Conservation (phyloP, 2,888 invertebrate species). For the Neocrepidodera transversa region DNA sequence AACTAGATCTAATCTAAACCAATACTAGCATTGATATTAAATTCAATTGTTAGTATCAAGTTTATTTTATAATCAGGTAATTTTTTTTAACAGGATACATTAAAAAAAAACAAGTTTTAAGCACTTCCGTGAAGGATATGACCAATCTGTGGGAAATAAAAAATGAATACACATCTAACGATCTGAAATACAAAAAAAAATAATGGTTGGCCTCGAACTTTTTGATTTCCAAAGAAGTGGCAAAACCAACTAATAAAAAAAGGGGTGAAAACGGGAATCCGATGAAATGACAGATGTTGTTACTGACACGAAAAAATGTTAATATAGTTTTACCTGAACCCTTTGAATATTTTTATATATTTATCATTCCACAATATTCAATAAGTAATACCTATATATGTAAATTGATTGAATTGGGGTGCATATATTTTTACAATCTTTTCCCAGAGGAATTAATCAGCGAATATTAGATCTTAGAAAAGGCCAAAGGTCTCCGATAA, state of each 20-base stretch:
- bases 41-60: background rate
- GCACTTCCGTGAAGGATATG: background rate
- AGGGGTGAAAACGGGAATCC: slow-evolving; percentile 13
- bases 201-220: background rate
- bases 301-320: background rate
- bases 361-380: background rate
- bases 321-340: slow-evolving; percentile 15
- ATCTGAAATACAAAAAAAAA: background rate
- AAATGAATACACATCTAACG: background rate
- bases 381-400: slow-evolving; percentile 12
- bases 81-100: background rate
- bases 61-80: background rate
- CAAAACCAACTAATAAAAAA: background rate
- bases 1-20: too few species aligned
- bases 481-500: slow-evolving; percentile 1
- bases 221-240: background rate
- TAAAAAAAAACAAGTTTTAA: background rate
- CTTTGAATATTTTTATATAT: slow-evolving; percentile 5
- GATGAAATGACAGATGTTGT: slow-evolving; percentile 6
- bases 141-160: background rate
- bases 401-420: slow-evolving; percentile 8
- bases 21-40: too few species aligned
- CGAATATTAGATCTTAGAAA: slow-evolving; percentile 4
- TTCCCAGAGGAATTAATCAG: slow-evolving; percentile 12
- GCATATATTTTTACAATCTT: slow-evolving; percentile 17